Conservation (phyloP, 2,113 vertebrate species). For the Erythrocebus patas region DNA sequence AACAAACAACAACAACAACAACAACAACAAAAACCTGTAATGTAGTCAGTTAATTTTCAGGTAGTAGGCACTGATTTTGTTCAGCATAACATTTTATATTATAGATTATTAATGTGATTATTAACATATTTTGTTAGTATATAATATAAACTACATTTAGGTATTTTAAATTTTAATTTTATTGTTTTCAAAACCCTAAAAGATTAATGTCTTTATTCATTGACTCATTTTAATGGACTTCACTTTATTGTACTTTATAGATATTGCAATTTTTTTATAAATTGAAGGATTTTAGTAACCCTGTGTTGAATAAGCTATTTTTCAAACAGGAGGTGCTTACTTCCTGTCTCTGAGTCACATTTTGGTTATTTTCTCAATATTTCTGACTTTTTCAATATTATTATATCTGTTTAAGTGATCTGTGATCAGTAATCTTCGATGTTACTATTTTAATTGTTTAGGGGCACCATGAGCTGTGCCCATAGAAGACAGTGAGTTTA, state of each 20-base stretch:
- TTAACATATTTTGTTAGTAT: not conserved
- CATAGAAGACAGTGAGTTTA: not conserved
- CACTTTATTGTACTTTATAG: not conserved
- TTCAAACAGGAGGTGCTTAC: not conserved
- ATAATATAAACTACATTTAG: not conserved
- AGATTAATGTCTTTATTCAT: not conserved
- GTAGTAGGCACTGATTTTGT: not conserved
- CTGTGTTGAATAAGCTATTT: not conserved
- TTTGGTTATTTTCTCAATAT: not conserved
- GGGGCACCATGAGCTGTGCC: not conserved
- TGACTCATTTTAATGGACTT: not conserved
- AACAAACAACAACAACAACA: too few relatives aligned
- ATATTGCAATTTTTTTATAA: not conserved
- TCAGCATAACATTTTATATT: not conserved
- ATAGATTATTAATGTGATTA: not conserved
- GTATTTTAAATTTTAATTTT: not conserved
- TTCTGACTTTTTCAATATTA: not conserved
- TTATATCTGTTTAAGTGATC: not conserved
- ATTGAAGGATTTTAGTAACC: not conserved
- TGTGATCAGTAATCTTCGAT: not conserved
- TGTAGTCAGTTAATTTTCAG: not conserved
- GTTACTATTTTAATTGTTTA: not conserved
- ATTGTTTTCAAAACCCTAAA: not conserved
- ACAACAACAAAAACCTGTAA: not conserved
- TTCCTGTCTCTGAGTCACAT: not conserved